A percentile compares a stretch with the other conserved stretches of the same genome.
Conservation (phyloP, 2,888 invertebrate genomes). For the Brachycybe producta region DNA sequence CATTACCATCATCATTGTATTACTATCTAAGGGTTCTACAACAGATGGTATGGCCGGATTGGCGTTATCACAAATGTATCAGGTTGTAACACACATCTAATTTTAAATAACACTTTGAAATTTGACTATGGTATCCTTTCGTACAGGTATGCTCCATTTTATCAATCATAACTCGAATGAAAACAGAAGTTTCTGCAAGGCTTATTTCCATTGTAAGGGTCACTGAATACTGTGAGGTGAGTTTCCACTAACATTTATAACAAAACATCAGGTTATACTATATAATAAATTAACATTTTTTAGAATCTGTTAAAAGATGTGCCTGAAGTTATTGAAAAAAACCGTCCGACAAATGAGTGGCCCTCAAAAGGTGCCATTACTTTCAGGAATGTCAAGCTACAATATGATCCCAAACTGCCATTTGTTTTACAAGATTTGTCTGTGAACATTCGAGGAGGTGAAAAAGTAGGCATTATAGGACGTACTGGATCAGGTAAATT, state of each 20-base stretch:
- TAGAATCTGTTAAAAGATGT: conserved; percentile 30
- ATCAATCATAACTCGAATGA: conserved; percentile 29
- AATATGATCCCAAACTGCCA: conserved; percentile 34
- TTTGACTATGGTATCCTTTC: neutral
- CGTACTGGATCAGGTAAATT: conserved; percentile 44
- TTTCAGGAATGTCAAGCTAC: conserved; percentile 33
- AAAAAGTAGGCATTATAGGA: conserved; percentile 44
- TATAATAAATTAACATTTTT: neutral
- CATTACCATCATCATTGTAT: conserved; percentile 36
- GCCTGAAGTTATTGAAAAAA: conserved; percentile 25
- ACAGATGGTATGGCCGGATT: conserved; percentile 38
- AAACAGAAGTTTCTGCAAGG: conserved; percentile 32
- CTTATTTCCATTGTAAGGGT: conserved; percentile 38
- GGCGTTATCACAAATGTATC: conserved; percentile 41
- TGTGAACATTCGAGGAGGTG: conserved; percentile 36
- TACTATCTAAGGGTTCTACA: conserved; percentile 32
- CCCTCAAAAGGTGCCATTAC: conserved; percentile 33
- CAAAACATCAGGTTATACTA: neutral
- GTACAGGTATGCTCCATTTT: conserved; percentile 29
- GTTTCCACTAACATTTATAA: too few relatives aligned
- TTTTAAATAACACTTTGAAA: too few relatives aligned
- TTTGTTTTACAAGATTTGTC: conserved; percentile 37
- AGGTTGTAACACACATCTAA: too few relatives aligned
- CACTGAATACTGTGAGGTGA: conserved; percentile 34
- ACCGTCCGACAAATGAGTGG: conserved; percentile 32